phyloP scores from a whole-genome alignment of 2,113 vertebrate genomes.

The Stigmatopora argus region DNA sequence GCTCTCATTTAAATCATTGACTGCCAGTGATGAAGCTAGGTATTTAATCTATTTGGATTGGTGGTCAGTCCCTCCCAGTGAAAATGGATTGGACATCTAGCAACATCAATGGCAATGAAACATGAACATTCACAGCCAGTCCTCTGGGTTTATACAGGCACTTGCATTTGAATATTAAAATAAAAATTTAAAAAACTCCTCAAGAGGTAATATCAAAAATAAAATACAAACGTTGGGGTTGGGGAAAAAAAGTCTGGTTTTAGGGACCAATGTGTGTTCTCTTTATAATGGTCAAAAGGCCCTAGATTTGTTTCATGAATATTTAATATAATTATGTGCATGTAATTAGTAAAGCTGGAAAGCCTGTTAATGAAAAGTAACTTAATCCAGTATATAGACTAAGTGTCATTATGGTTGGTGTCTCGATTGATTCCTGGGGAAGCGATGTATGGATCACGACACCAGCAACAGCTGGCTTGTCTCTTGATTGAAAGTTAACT shows the following conservation, averaged over 20 bases:
- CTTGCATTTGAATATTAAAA: background rate
- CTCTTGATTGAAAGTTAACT: constrained; percentile 61
- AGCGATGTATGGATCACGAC: constrained; percentile 36
- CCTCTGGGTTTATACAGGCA: too few relatives aligned
- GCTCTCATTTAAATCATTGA: too few relatives aligned
- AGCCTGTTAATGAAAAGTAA: constrained; percentile 11
- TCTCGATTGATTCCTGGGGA: constrained; percentile 28
- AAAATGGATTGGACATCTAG: too few relatives aligned
- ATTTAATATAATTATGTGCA: background rate
- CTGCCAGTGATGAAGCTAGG: too few relatives aligned
- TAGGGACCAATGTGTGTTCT: background rate
- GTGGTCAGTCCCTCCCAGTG: too few relatives aligned
- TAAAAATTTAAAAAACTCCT: background rate
- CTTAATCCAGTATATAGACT: constrained; percentile 7
- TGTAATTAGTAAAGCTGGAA: background rate
- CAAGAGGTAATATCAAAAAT: background rate
- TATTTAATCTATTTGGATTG: too few relatives aligned
- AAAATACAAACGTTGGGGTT: background rate
- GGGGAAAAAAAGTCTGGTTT: background rate
- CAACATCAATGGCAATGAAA: too few relatives aligned
- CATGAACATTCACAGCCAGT: too few relatives aligned
- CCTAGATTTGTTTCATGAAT: constrained; percentile 2
- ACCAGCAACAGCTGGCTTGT: constrained; percentile 55
- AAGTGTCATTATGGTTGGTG: constrained; percentile 11
- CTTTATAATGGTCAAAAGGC: background rate